Conservation (phyloP, 1,140 invertebrate genomes). For the Magallana gigas region DNA sequence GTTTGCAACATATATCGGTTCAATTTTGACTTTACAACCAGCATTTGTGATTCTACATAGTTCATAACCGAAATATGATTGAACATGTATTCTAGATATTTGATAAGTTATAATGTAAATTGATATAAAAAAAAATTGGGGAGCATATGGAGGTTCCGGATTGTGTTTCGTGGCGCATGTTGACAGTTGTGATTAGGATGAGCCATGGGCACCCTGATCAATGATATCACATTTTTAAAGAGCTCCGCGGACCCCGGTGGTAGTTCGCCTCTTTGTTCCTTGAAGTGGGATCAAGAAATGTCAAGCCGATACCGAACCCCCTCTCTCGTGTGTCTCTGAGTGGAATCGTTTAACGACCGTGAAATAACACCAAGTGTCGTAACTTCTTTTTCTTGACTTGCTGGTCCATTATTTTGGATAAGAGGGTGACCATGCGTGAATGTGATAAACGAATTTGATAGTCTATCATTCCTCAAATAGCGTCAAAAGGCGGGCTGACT, state of each 20-base stretch:
- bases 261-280: background rate
- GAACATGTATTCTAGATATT: no score
- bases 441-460: background rate
- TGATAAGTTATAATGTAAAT: no score
- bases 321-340: background rate
- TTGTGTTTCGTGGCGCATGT: background rate
- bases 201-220: conserved; percentile 25
- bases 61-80: no score
- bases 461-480: no score
- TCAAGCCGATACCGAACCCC: conserved; percentile 20
- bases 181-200: conserved; percentile 30
- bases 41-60: no score
- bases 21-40: no score
- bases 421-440: conserved; percentile 6
- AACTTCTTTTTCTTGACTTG: background rate
- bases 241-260: background rate
- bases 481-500: no score
- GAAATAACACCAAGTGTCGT: background rate
- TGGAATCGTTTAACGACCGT: background rate
- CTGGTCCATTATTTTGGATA: background rate
- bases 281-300: conserved; percentile 15
- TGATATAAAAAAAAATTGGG: no score
- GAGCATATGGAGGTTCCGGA: no score
- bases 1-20: no score
- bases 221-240: conserved; percentile 32